Evolutionary conservation across 2,888 invertebrate genomes (phyloP), one percentile per base, ranked within the genome.

Genomic region (Elegia similella): DNA sequence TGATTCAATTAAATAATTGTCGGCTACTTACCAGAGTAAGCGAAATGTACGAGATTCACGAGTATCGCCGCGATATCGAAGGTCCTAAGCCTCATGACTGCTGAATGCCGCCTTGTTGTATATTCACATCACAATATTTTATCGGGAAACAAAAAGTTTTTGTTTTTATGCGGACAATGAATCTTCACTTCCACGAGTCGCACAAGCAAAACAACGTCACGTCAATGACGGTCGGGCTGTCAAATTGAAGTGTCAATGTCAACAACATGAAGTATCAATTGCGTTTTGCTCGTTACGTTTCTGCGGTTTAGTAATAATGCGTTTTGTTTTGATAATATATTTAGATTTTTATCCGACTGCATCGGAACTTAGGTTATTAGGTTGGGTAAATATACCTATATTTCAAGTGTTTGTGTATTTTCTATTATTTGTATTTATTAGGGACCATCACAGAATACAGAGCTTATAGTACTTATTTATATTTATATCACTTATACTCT

Each of bases 1-100:
- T 89, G 88, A 84, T 83, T 91, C 89, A 90, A 91, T 91, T 91
- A 90, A 87, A 89, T 91, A 88, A 91, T 89, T 78, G 90, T 80
- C 72, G 69, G 66, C 69, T 80, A 84, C 89, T 88, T 84, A 91
- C 91, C 88, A 71, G 78, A 69, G 70, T 73, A 79, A 64, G 79
- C 77, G 74, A 76, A 80, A 64, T 83, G 84, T 62, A 86, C 66
- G 59, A 86, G 64, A 73, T 86, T 80, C 62, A 90, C 63, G 67
- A 84, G 66, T 68, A 90, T 69, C 53, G 82, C 75, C 46, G 76
- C 76, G 61, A 84, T 72, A 62, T 89, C 82, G 56, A 75, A 67
- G 58, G 67, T 67, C 72, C 73, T 83, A 46, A 84, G 62, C 58
- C 70, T 84, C 86, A 88, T 88, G 61, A 64, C 80, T 64, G 61